Base-by-base conservation (phyloP, 2,888 invertebrate genomes). In the Phoronis australis region DNA sequence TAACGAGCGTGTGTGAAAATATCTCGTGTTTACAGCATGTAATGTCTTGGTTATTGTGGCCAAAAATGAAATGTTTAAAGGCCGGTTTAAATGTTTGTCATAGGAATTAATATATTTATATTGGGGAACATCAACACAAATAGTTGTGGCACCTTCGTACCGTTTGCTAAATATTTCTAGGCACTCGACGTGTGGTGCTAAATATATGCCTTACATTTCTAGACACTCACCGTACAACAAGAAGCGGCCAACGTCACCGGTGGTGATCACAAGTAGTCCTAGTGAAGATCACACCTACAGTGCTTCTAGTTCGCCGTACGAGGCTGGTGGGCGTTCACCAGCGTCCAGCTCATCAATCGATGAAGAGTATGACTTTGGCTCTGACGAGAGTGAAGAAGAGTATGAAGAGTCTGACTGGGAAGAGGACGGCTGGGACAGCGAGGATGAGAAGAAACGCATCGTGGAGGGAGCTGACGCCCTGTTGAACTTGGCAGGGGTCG, bases 261-360 rank as follows among this genome's bases (percentile, higher is more conserved):
- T 71, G 26, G 85, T 91, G 59, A 89, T 90, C 64, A 91, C 90
- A 2, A 86, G 87, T 47, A 88, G 88, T 66, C 90, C 91, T 0
- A 90, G 90, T 77, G 90, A 90, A 78, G 94, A 94, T 81, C 93
- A 94, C 78, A 91, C 91, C 46, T 94, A 93, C 80, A 90, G 90
- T 56, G 68, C 70, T 41, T 65, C 65, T 2, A 60, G 55, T 49
- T 23, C 27, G 41, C 45, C n/a, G 21, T 51, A 52, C 27, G 59
- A 62, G 20, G 62, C 61, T 25, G 62, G 62, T 40, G 55, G 54
- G 22, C 43, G 57, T 4, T 62, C 65, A 23, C 56, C 59, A 6
- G 67, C 70, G 2, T 80, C 71, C 1, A 63, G 62, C 3, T 75
- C 76, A n/a, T 75, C 73, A 25, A 72, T 75, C 43, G 76, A 76